phyloP scores from a whole-genome alignment of 2,113 vertebrate genomes.

The Antidorcas marsupialis region DNA sequence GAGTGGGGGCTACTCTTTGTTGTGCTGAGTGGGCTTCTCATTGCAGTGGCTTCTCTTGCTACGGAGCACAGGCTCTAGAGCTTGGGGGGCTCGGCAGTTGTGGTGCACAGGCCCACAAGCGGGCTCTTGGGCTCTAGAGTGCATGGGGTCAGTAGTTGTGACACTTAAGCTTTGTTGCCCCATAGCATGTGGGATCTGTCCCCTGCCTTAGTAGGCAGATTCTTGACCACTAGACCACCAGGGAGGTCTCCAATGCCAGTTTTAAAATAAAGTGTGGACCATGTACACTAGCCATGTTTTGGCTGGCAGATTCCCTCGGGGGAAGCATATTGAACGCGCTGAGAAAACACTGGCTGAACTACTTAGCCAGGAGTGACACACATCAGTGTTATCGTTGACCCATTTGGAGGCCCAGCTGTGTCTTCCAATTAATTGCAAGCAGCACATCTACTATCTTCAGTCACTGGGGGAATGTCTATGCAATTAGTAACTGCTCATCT shows the following conservation, averaged over 20 bases:
- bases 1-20: neutral
- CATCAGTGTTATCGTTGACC: neutral
- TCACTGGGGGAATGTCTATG: neutral
- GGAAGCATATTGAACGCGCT: neutral
- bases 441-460: neutral
- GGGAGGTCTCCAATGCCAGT: neutral
- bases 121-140: neutral
- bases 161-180: neutral
- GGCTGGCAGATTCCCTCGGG: neutral
- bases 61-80: neutral
- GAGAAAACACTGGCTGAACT: neutral
- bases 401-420: neutral
- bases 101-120: neutral
- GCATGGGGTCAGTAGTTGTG: neutral
- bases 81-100: neutral
- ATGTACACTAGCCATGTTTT: neutral
- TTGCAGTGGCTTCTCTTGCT: neutral
- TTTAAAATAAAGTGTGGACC: conserved; percentile 25
- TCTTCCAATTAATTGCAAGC: neutral
- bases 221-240: neutral
- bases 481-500: neutral
- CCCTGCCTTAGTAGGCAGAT: neutral
- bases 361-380: neutral
- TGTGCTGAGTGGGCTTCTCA: neutral
- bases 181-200: neutral